Conservation (phyloP, 2,797 vertebrate species). For the Bradypodion pumilum region DNA sequence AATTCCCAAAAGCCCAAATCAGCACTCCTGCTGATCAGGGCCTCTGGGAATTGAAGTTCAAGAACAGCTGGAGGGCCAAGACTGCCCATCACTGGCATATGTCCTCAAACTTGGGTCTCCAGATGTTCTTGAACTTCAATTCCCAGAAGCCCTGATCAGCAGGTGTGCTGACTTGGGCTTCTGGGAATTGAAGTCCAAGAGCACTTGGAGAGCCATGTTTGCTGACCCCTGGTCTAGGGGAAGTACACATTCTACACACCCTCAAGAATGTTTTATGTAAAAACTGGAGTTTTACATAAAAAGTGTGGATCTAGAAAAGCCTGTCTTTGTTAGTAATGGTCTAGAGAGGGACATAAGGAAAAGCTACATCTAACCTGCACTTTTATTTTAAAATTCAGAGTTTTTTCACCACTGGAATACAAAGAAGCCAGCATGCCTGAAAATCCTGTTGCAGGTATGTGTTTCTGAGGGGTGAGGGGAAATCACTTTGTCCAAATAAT, state of each 20-base stretch:
- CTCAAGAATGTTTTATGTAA: too few species aligned
- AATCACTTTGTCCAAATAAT: background rate
- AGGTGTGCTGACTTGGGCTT: too few species aligned
- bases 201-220: background rate
- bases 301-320: background rate
- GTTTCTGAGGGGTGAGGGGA: background rate
- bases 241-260: too few species aligned
- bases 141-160: too few species aligned
- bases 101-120: too few species aligned
- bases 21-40: too few species aligned
- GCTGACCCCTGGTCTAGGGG: too few species aligned
- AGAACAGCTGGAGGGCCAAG: background rate
- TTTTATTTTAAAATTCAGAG: constrained; percentile 50
- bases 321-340: background rate
- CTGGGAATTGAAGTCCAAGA: too few species aligned
- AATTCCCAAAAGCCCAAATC: too few species aligned
- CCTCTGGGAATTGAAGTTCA: too few species aligned
- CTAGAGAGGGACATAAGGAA: background rate
- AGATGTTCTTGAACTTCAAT: too few species aligned
- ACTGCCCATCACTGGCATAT: too few species aligned
- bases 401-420: constrained; percentile 42
- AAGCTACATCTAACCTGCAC: background rate
- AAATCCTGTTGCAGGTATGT: constrained; percentile 77
- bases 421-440: constrained; percentile 75
- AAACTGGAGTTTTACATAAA: background rate